Base-by-base conservation (phyloP, 2,113 vertebrate species). In the Ophthalmolycus amberensis region DNA sequence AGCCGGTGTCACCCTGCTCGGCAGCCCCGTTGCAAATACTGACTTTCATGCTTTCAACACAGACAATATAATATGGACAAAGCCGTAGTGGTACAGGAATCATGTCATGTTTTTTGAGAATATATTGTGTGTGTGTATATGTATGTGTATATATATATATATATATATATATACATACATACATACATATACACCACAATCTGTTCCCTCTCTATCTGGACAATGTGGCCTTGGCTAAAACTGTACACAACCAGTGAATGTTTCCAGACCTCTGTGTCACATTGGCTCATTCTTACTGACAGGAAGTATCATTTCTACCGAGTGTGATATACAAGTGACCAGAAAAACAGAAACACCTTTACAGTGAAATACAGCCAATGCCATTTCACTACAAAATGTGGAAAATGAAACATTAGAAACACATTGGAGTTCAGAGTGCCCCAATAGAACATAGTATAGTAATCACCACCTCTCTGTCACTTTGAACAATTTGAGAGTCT, bases 1-100 rank as follows among this genome's bases (percentile, higher is more conserved):
- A 87, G 87, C 89, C 88, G 85, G 92, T 90, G 85, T 82, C 77
- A 86, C 66, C 90, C 86, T 87, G 90, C 81, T 86, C 60, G 70
- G 77, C 71, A 81, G 82, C 71, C 68, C 64, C 71, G 37, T 4
- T 76, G 63, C 37, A 76, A 78, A 77, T 11, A 52, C 18, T 82
- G 82, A 90, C 85, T 82, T 88, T 83, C 68, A 70, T 71, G 66
- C 50, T 75, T 52, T 71, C 38, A 72, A 9, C 58, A 4, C 29
- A 62, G 20, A 73, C 59, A 44, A 68, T 6, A 58, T 2, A 68
- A 60, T 37, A 8, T 4, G 71, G 37, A 56, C 38, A 79, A 25
- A 16, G 25, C 56, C 54, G n/a, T 27, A 16, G 22, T 11, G 52
- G 42, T 42, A 65, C 48, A 68, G 18, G 29, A 4, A 25, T 11